A percentile compares a stretch with the other conserved stretches of the same genome.
phyloP scores from a whole-genome alignment of 2,888 invertebrate genomes.

The Mayetiola destructor region DNA sequence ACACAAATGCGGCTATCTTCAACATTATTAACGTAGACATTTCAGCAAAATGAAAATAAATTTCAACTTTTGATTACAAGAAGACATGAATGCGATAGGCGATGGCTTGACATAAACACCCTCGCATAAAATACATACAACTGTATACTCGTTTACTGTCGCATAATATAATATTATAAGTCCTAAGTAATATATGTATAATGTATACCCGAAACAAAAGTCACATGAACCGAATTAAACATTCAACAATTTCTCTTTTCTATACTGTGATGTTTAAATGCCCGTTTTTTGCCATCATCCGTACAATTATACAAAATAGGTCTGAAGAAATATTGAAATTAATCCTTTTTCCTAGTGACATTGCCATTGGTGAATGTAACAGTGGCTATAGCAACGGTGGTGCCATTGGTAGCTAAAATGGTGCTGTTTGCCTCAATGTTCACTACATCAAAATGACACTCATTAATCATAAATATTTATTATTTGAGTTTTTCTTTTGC shows the following conservation, averaged over 20 bases:
- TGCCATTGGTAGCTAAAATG: neutral
- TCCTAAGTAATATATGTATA: too few species aligned
- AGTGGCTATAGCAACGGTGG: too few species aligned
- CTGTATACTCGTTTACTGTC: too few species aligned
- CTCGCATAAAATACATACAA: neutral
- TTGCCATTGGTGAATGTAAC: neutral
- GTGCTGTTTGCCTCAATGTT: neutral
- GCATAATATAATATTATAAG: too few species aligned
- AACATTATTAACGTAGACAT: too few species aligned
- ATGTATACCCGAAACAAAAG: too few species aligned
- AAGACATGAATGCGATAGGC: neutral
- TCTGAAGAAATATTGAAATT: slow-evolving; percentile 2
- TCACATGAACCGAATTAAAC: neutral
- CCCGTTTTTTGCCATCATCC: slow-evolving; percentile 3
- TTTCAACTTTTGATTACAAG: slow-evolving; percentile 5
- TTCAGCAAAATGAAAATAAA: too few species aligned
- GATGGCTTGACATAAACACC: neutral
- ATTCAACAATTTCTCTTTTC: neutral
- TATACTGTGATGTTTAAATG: neutral
- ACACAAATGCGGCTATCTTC: too few species aligned
- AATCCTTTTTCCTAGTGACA: slow-evolving; percentile 1
- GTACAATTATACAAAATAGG: neutral
- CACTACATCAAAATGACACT: slow-evolving; percentile 6
- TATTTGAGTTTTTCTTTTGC: slow-evolving; percentile 11
- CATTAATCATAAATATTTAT: slow-evolving; percentile 13